These are phyloP conservation scores for Pholis gunnellus DNA, from an alignment of 2,113 vertebrate genomes.

Conservation along the genomic window DNA sequence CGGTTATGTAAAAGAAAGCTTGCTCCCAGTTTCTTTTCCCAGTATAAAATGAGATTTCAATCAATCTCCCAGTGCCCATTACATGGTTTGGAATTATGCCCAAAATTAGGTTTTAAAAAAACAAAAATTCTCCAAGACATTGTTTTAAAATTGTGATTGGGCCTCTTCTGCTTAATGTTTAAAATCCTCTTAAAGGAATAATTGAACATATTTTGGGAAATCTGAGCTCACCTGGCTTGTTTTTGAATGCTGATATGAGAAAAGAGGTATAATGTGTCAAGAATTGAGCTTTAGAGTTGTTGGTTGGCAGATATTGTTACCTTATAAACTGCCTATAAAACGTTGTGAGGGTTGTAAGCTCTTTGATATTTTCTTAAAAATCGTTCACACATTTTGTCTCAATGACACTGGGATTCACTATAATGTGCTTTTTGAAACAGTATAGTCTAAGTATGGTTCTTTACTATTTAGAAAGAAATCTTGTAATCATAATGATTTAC, in stretches of 20 bases:
- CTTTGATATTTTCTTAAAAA: background rate
- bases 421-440: background rate
- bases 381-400: background rate
- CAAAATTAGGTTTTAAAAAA: background rate
- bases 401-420: background rate
- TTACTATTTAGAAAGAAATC: constrained; percentile 3
- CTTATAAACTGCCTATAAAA: background rate
- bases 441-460: background rate
- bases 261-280: background rate
- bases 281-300: background rate
- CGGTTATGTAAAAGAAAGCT: background rate
- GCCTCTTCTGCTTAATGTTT: background rate
- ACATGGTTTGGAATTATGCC: background rate
- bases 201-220: background rate
- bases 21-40: background rate
- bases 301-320: background rate
- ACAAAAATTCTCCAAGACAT: background rate
- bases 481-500: constrained; percentile 28
- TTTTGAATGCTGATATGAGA: background rate
- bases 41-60: background rate
- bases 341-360: background rate
- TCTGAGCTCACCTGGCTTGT: no score
- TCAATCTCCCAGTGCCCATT: background rate
- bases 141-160: background rate
- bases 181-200: background rate